Base-by-base conservation (phyloP, 1,140 invertebrate genomes). In the Drosophila suzukii region DNA sequence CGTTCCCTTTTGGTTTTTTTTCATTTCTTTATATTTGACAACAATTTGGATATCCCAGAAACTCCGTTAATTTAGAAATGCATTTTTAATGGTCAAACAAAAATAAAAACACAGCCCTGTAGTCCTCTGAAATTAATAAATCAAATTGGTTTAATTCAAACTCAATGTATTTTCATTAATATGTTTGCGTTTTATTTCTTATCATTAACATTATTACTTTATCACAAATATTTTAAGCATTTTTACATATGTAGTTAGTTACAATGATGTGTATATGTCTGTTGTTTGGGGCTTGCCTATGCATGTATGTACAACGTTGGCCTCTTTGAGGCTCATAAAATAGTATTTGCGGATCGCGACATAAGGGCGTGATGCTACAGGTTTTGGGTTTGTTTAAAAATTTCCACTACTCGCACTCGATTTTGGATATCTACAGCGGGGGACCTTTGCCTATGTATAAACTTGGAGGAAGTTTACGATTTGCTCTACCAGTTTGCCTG, bases 161-260 rank as follows among this genome's bases (percentile, higher is more conserved):
- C 51, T n/a, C 15, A 10, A 24, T 11, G 15, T n/a, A 24, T 43
- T 62, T 71, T 78, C 47, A 68, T 86, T 68, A 86, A 82, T 83
- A 82, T 70, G 53, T 85, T 84, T 77, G 78, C 66, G 53, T 72
- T 88, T 86, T 89, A 86, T 88, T 88, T 67, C 79, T 88, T 88
- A 89, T 73, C 27, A 83, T 80, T 88, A 89, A 88, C 80, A 89
- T 78, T 88, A 89, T 89, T 88, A 89, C 84, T 89, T 89, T 89
- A 89, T 89, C 84, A 89, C 84, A 89, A 89, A 89, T 89, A 89
- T 89, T 89, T 89, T 89, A 89, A 89, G 84, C 84, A 89, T 89
- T 89, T 89, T 89, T 89, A 89, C 84, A 89, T 89, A 71, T 71
- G 67, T 71, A 89, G 80, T 89, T 83, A 89, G 77, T 84, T 89